These are phyloP conservation scores for Germaria angustata DNA, from an alignment of 2,888 invertebrate genomes.

Conservation along the genomic window DNA sequence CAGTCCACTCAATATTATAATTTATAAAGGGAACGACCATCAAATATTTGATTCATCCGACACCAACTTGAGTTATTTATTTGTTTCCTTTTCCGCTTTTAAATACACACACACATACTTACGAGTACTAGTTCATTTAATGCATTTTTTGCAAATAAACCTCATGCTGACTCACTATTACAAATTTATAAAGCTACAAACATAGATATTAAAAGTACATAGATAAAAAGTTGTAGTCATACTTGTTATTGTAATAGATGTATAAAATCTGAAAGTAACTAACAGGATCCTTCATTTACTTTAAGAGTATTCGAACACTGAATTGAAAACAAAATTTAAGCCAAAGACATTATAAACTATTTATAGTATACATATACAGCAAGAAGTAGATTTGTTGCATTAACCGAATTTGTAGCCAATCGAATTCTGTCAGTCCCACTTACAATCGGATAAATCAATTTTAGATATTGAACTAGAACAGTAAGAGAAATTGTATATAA, in stretches of 20 bases:
- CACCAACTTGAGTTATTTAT: too few relatives aligned
- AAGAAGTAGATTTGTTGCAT: too few relatives aligned
- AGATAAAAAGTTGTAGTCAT: not conserved
- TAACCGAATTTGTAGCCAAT: too few relatives aligned
- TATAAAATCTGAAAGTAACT: not conserved
- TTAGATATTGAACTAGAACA: too few relatives aligned
- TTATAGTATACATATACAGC: not conserved
- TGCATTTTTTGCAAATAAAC: slow-evolving; percentile 13
- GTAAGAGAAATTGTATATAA: too few relatives aligned
- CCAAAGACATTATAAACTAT: slow-evolving; percentile 29
- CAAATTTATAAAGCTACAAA: not conserved
- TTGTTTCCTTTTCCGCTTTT: not conserved
- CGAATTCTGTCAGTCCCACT: too few relatives aligned
- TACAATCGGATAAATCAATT: too few relatives aligned
- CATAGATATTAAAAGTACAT: not conserved
- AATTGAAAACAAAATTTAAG: slow-evolving; percentile 20
- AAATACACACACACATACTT: not conserved
- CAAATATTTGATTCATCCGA: not conserved
- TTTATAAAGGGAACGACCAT: too few relatives aligned
- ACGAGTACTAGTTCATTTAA: slow-evolving; percentile 9
- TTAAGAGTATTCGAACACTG: not conserved
- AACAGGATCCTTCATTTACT: slow-evolving; percentile 7
- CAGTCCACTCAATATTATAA: too few relatives aligned
- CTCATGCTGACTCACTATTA: not conserved
- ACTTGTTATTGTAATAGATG: not conserved